Base-by-base conservation (phyloP, 2,888 invertebrate genomes). In the Amphimallon solstitiale region DNA sequence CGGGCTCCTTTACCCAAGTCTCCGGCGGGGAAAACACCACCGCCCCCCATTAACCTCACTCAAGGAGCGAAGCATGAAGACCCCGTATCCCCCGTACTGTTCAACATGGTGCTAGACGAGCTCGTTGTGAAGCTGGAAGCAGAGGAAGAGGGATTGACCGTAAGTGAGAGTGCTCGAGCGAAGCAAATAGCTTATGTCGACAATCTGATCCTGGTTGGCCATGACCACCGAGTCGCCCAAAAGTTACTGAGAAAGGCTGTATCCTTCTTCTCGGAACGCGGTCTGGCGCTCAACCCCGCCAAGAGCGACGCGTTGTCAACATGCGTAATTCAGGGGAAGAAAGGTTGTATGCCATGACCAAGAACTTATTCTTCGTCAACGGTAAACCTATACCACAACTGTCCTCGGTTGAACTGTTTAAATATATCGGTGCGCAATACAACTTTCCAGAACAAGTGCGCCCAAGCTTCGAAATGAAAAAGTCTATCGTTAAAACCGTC, bases 81-180 rank as follows among this genome's bases (percentile, higher is more conserved):
- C 43, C 62, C 65, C 1, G 34, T 59, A 10, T 62, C 56, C 10
- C 51, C 64, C 6, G 49, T 64, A 1, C n/a, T 65, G 0, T 75
- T 78, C 29, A 75, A 75, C 23, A 12, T 75, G 1, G 71, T 77
- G 0, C 49, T 78, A n/a, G 77, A 76, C 45, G 75, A 76, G 38
- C 68, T 76, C 2, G 40, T 23, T 4, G 5, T 5, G 23, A 23
- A 23, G 23, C 5, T 23, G 23, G 17, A 19, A 43, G 38, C 9
- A 21, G n/a, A 2, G 7, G 9, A 49, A 1, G 19, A 9, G 9
- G n/a, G 67, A 1, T 5, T 71, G 1, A 23, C 34, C 34, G 21
- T 68, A 10, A 38, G 37, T 15, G 66, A 54, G 12, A 23, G 35
- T 10, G 35, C 23, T 12, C 35, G 37, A 19, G 37, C 61, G 4